Base-by-base conservation (phyloP, 2,888 invertebrate species). In the Perizoma flavofasciatum region DNA sequence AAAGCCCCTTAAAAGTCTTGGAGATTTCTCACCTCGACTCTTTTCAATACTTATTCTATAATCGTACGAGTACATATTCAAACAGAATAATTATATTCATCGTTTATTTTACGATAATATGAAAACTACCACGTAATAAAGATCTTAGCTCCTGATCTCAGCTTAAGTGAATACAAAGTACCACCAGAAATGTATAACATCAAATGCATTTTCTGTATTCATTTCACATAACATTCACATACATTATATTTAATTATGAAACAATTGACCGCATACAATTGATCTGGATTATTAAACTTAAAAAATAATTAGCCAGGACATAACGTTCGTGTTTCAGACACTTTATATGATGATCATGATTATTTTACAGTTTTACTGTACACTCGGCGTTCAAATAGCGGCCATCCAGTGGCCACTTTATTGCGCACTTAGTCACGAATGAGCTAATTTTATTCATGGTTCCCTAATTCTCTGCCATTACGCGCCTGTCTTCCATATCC, bases 401-500 rank as follows among this genome's bases (percentile, higher is more conserved):
- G 48, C 43, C 33, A 41, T 49, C 35, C 49, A 49, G 55, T 43
- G 37, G 55, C 52, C 55, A 63, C 49, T 65, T 61, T 63, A 63
- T 43, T 11, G 55, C 51, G 52, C 61, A 63, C 57, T 59, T 45
- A 46, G 50, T 63, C 57, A 54, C 57, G 51, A 61, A 63, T 62
- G 48, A 47, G 63, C 66, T 65, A 64, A 67, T 69, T 66, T 65
- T 68, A 70, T 69, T 70, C 68, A 69, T 67, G 53, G 49, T 51
- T 59, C 52, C 61, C 55, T 66, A 65, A 65, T 68, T 67, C 58
- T 63, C 53, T 48, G 58, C 49, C 55, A 57, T 67, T 59, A 60
- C 58, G 63, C 46, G 61, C 48, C 49, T 61, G 52, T 61, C 59
- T 61, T 3, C 3, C 62, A 52, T 66, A 66, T 51, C 47, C 61